Percentiles rank a stretch among this genome's conserved stretches.
phyloP scores from a whole-genome alignment of 2,113 vertebrate species.

The Vimba vimba region DNA sequence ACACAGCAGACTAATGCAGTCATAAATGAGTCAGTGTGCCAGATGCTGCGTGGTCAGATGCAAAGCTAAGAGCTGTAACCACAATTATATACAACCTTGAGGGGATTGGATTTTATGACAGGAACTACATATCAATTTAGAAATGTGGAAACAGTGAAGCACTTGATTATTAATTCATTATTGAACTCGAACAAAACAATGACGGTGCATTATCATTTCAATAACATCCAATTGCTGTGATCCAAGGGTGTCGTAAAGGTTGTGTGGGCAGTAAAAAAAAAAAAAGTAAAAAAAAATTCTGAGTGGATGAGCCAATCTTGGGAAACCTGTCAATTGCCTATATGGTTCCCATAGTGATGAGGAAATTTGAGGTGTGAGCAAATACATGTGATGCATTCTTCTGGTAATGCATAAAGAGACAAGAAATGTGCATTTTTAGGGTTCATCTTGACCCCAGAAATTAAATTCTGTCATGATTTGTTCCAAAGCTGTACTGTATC shows the following conservation, averaged over 20 bases:
- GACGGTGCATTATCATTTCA: background rate
- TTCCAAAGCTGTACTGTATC: background rate
- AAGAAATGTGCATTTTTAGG: background rate
- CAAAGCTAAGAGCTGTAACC: slow-evolving; percentile 27
- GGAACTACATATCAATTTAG: slow-evolving; percentile 13
- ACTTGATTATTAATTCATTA: slow-evolving; percentile 2
- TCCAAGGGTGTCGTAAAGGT: background rate
- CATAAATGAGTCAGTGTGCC: slow-evolving; percentile 21
- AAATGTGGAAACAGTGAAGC: background rate
- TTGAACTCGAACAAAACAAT: background rate
- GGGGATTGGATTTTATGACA: slow-evolving; percentile 21
- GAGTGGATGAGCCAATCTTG: slow-evolving; percentile 9
- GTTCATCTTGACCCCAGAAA: background rate
- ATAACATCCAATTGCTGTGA: background rate
- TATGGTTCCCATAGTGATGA: slow-evolving; percentile 20
- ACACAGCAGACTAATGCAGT: slow-evolving; percentile 23
- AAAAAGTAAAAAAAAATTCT: background rate
- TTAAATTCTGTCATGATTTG: background rate
- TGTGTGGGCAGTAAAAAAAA: background rate
- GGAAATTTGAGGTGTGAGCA: background rate
- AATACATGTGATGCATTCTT: background rate
- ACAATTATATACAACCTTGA: slow-evolving; percentile 27
- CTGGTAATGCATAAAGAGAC: background rate
- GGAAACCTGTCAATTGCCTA: slow-evolving; percentile 19
- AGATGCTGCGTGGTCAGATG: slow-evolving; percentile 24